These are phyloP conservation scores for Fregata magnificens DNA, from an alignment of 2,113 vertebrate genomes.

Conservation along the genomic window DNA sequence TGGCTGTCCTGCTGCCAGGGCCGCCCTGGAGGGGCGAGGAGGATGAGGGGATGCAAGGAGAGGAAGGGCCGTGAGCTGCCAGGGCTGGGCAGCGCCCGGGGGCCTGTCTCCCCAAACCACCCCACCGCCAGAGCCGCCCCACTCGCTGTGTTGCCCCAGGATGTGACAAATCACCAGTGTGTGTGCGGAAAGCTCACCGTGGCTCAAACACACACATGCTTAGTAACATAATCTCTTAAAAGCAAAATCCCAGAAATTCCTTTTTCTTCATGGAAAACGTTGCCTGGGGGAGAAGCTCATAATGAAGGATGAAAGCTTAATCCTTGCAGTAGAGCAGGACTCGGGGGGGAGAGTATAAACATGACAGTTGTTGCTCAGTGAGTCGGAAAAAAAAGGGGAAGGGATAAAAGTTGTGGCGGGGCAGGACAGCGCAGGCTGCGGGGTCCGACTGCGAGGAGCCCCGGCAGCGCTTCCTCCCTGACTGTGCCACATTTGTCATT, in stretches of 20 bases:
- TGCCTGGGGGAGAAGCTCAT: constrained; percentile 54
- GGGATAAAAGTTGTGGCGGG: not conserved
- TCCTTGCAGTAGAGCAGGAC: constrained; percentile 59
- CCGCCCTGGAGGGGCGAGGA: rapidly evolving
- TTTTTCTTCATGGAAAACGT: constrained; percentile 50
- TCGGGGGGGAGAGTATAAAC: not conserved
- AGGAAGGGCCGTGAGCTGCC: not conserved
- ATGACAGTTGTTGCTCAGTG: constrained; percentile 34
- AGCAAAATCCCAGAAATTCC: constrained; percentile 61
- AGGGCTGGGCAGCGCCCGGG: not conserved
- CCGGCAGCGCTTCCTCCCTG: not conserved
- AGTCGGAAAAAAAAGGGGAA: not conserved
- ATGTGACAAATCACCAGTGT: not conserved
- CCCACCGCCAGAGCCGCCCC: not conserved
- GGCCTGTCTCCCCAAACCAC: not conserved
- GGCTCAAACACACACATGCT: not conserved
- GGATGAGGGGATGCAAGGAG: not conserved
- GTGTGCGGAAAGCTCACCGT: not conserved
- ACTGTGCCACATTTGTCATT: rapidly evolving
- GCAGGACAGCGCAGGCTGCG: not conserved
- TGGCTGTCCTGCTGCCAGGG: not conserved
- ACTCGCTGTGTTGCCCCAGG: not conserved
- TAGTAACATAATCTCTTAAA: constrained; percentile 63
- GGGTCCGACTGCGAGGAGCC: not conserved
- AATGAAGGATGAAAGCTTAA: constrained; percentile 63